These are phyloP conservation scores for Apostichopus parvimensis DNA, from an alignment of 35 echinoderm and acorn worm species.

Conservation along the genomic window DNA sequence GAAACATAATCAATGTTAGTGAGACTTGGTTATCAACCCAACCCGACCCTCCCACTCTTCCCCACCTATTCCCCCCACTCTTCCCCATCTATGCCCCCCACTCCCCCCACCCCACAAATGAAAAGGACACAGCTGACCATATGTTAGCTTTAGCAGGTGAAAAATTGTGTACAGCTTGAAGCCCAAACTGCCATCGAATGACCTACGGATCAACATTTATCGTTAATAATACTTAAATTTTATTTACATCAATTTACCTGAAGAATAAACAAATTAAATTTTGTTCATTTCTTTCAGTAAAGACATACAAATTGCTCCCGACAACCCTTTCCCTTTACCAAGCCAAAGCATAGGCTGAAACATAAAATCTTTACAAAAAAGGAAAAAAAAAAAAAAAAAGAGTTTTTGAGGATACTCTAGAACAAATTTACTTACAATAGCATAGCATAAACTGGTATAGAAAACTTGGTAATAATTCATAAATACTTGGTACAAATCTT, in stretches of 20 bases:
- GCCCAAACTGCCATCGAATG: neutral
- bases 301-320: too few relatives aligned
- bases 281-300: too few relatives aligned
- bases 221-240: neutral
- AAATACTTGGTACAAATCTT: slow-evolving; percentile 48
- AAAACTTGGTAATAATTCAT: slow-evolving; percentile 41
- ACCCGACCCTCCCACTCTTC: neutral
- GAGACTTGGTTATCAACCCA: neutral
- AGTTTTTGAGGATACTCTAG: neutral
- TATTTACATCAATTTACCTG: neutral
- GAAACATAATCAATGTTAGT: slow-evolving; percentile 16
- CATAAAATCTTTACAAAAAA: neutral
- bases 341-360: neutral
- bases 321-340: neutral
- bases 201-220: neutral
- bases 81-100: too few relatives aligned
- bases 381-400: neutral
- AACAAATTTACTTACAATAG: slow-evolving; percentile 6
- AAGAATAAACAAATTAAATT: neutral
- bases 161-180: neutral
- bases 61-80: too few relatives aligned
- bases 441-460: slow-evolving; percentile 43
- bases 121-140: too few relatives aligned
- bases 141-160: too few relatives aligned
- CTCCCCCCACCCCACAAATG: too few relatives aligned